A percentile compares a stretch with the other conserved stretches of the same genome.
Evolutionary conservation across 2,888 invertebrate genomes (phyloP).

Genomic region (Anodontia alba): DNA sequence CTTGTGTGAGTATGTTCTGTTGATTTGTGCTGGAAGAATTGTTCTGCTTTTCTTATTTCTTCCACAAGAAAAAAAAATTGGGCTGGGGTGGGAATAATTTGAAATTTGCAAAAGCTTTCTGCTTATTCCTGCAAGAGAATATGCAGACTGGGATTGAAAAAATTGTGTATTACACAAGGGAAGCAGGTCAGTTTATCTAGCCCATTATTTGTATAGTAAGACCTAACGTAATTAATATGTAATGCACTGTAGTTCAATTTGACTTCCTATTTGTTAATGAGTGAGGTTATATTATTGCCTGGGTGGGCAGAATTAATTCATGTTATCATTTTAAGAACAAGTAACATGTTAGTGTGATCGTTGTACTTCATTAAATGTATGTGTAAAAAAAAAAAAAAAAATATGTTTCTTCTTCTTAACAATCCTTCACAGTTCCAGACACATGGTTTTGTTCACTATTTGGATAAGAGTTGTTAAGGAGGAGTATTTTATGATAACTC

Average conservation of each 20-base stretch:
- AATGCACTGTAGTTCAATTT: conserved; percentile 61
- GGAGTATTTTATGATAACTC: too few species aligned
- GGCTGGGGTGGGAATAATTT: not conserved
- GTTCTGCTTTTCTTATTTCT: not conserved
- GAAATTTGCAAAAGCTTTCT: too few species aligned
- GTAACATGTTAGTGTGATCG: not conserved
- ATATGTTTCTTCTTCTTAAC: too few species aligned
- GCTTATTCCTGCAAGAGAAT: too few species aligned
- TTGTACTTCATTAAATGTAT: conserved; percentile 11
- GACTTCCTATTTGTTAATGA: conserved; percentile 63
- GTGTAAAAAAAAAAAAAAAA: too few species aligned
- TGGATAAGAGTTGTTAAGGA: too few species aligned
- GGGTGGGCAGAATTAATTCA: conserved; percentile 54
- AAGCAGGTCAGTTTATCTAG: not conserved
- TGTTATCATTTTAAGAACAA: not conserved
- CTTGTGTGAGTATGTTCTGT: conserved; percentile 4
- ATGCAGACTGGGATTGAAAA: too few species aligned
- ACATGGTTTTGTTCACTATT: too few species aligned
- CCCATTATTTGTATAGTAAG: conserved; percentile 22
- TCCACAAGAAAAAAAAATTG: too few species aligned
- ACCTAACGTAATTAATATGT: conserved; percentile 63
- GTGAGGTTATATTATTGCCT: conserved; percentile 79
- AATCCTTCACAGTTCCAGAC: too few species aligned
- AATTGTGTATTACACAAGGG: too few species aligned
- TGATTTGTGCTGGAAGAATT: conserved; percentile 5